phyloP scores from a whole-genome alignment of 2,797 vertebrate genomes.

The Megalops cyprinoides region DNA sequence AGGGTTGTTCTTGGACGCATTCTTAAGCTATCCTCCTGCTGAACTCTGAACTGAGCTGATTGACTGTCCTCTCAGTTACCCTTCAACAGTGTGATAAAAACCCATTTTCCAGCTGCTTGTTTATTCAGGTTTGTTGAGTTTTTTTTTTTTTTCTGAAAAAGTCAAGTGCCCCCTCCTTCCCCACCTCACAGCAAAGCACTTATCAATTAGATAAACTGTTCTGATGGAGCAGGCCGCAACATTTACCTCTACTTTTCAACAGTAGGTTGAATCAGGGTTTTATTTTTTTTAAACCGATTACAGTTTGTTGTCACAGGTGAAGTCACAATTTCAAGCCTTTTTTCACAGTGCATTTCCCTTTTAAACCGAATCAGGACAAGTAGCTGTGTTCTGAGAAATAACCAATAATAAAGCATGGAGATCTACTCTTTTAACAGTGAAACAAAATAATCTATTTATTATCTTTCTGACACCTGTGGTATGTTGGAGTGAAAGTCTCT shows the following conservation, averaged over 20 bases:
- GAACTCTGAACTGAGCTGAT: neutral
- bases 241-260: slow-evolving; percentile 72
- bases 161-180: neutral
- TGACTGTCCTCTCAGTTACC: neutral
- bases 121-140: no score
- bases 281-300: slow-evolving; percentile 42
- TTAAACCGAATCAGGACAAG: slow-evolving; percentile 63
- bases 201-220: slow-evolving; percentile 61
- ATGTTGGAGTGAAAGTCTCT: slow-evolving; percentile 76
- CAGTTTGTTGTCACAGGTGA: slow-evolving; percentile 55
- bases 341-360: slow-evolving; percentile 39
- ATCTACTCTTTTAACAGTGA: slow-evolving; percentile 72
- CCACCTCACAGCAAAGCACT: slow-evolving; percentile 68
- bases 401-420: slow-evolving; percentile 68
- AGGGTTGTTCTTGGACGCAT: neutral
- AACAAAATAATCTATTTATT: slow-evolving; percentile 67
- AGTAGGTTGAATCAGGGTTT: neutral
- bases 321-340: slow-evolving; percentile 82
- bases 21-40: slow-evolving; percentile 13
- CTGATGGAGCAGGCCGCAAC: slow-evolving; percentile 70
- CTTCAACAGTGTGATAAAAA: neutral
- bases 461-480: slow-evolving; percentile 71
- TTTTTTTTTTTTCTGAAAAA: slow-evolving; percentile 11
- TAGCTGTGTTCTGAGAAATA: slow-evolving; percentile 71
- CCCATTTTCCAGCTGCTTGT: slow-evolving; percentile 21